A percentile compares a stretch with the other conserved stretches of the same genome.
phyloP scores from a whole-genome alignment of 2,888 invertebrate species.

The Eulithis prunata region DNA sequence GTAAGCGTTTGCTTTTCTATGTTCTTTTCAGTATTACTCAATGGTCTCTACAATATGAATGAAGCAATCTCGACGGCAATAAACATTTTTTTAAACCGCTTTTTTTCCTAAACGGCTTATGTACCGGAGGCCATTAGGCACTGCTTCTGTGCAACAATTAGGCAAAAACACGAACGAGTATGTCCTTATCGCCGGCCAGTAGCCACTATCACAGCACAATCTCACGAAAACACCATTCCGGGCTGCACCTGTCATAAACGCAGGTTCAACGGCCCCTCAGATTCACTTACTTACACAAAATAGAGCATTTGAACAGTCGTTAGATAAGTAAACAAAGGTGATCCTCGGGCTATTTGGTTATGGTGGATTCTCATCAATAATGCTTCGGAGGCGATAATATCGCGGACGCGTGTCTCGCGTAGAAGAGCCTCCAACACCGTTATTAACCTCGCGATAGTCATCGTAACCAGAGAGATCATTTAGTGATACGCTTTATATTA shows the following conservation, averaged over 20 bases:
- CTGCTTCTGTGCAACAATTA: constrained; percentile 81
- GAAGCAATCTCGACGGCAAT: constrained; percentile 74
- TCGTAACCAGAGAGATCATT: constrained; percentile 79
- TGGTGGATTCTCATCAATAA: constrained; percentile 80
- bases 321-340: constrained; percentile 80
- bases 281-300: constrained; percentile 74
- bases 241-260: constrained; percentile 79
- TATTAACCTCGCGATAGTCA: constrained; percentile 80
- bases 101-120: constrained; percentile 72
- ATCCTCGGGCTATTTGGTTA: constrained; percentile 81
- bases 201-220: constrained; percentile 74
- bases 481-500: constrained; percentile 84
- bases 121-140: constrained; percentile 63
- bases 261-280: constrained; percentile 63
- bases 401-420: constrained; percentile 79
- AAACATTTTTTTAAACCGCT: constrained; percentile 72
- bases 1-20: constrained; percentile 38
- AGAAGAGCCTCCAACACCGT: constrained; percentile 80
- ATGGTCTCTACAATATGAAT: constrained; percentile 75
- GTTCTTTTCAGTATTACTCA: constrained; percentile 55
- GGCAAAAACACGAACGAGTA: constrained; percentile 60
- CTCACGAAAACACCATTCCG: constrained; percentile 80
- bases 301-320: constrained; percentile 67
- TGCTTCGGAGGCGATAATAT: constrained; percentile 78
- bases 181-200: constrained; percentile 69